phyloP scores from a whole-genome alignment of 2,797 vertebrate species.

The Picus viridis region DNA sequence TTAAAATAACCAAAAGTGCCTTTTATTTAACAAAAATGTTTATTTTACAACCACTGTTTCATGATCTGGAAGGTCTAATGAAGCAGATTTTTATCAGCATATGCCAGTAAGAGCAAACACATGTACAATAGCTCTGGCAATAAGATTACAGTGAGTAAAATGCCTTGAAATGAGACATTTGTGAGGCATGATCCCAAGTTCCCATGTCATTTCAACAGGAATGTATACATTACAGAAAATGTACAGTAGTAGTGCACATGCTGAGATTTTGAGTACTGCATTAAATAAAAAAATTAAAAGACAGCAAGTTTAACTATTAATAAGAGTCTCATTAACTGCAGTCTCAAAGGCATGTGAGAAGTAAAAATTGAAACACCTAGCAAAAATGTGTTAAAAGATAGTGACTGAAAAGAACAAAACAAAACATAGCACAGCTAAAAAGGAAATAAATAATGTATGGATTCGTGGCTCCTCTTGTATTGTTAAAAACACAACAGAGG shows the following conservation, averaged over 20 bases:
- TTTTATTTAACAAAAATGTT: background rate
- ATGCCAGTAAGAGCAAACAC: background rate
- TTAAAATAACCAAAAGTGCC: background rate
- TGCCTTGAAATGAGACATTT: background rate
- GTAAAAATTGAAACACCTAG: constrained; percentile 7
- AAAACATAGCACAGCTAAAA: constrained; percentile 34
- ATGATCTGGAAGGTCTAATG: background rate
- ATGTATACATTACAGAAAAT: background rate
- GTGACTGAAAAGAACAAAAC: constrained; percentile 31
- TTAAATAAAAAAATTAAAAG: background rate
- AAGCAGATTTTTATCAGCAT: background rate
- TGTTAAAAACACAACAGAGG: constrained; percentile 30
- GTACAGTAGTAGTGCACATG: background rate
- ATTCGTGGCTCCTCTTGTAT: constrained; percentile 18
- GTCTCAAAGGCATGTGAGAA: background rate
- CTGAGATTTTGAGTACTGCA: background rate
- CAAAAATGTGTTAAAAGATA: constrained; percentile 1
- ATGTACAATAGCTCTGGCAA: background rate
- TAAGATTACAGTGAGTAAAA: background rate
- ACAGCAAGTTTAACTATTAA: background rate
- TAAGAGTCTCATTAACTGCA: background rate
- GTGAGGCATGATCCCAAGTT: background rate
- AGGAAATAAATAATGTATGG: constrained; percentile 55
- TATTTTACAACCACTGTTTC: background rate
- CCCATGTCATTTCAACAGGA: background rate